These are phyloP conservation scores for Hafferia zeledoni DNA, from an alignment of 2,797 vertebrate genomes.

Conservation along the genomic window DNA sequence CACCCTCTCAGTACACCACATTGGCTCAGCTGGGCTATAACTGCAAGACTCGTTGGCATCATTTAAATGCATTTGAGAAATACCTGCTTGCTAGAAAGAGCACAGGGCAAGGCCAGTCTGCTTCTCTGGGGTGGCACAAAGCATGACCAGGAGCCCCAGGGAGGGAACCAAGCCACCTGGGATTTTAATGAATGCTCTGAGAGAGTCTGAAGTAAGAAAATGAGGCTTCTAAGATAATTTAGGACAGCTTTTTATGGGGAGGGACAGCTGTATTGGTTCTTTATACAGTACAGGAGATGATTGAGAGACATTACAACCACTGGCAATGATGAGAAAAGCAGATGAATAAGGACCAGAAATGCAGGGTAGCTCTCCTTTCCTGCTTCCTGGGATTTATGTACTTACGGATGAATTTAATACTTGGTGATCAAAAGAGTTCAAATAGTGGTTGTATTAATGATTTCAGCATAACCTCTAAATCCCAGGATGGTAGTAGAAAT, in stretches of 20 bases:
- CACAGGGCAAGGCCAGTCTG: neutral
- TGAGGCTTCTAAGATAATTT: neutral
- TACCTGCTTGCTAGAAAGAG: neutral
- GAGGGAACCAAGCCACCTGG: neutral
- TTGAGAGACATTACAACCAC: neutral
- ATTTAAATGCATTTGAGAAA: neutral
- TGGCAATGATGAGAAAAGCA: slow-evolving; percentile 16
- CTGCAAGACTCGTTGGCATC: neutral
- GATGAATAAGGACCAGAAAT: neutral
- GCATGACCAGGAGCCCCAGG: neutral
- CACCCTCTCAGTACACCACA: neutral
- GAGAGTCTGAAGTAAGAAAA: neutral
- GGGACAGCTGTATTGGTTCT: neutral
- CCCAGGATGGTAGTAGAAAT: slow-evolving; percentile 62
- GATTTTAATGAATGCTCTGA: neutral
- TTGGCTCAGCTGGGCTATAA: neutral
- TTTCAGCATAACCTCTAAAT: slow-evolving; percentile 64
- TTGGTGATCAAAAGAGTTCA: slow-evolving; percentile 64
- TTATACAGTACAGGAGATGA: neutral
- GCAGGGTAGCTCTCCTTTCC: neutral
- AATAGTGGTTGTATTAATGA: slow-evolving; percentile 65
- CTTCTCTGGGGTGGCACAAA: neutral
- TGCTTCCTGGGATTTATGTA: slow-evolving; percentile 59
- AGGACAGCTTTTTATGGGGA: neutral
- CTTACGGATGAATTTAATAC: slow-evolving; percentile 59